Evolutionary conservation across 2,113 vertebrate species (phyloP).

Genomic region (Carettochelys insculpta): DNA sequence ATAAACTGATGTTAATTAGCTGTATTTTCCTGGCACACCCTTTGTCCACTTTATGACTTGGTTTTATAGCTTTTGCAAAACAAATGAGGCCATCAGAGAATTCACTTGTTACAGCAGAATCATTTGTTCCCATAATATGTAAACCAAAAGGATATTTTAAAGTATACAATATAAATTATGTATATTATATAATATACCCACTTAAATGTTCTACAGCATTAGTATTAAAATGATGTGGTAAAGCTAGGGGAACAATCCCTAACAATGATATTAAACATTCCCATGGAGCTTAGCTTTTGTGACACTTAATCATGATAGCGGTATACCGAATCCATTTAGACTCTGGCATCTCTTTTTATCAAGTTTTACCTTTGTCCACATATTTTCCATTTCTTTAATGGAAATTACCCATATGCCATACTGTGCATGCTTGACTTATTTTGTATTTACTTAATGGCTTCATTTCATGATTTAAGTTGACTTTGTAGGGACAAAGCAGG

Average conservation of each 20-base stretch:
- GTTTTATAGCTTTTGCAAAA: constrained; percentile 17
- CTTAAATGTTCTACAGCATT: background rate
- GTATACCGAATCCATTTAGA: constrained; percentile 25
- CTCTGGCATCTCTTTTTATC: constrained; percentile 28
- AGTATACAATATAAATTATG: background rate
- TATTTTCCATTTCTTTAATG: constrained; percentile 51
- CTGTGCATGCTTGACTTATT: constrained; percentile 46
- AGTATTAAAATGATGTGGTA: constrained; percentile 14
- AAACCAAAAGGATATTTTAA: background rate
- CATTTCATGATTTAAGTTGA: constrained; percentile 52
- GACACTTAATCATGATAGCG: constrained; percentile 19
- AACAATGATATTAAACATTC: background rate
- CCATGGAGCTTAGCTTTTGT: background rate
- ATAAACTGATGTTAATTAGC: background rate
- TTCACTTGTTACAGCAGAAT: background rate
- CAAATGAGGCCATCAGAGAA: background rate
- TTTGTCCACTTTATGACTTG: background rate
- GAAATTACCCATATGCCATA: constrained; percentile 49
- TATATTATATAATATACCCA: background rate
- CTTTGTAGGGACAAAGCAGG: constrained; percentile 39
- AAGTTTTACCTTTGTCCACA: constrained; percentile 56
- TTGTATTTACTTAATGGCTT: constrained; percentile 65
- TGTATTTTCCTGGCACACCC: background rate
- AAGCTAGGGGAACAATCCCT: background rate
- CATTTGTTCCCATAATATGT: background rate